Evolutionary conservation across 2,888 invertebrate genomes (phyloP).

Genomic region (Drosophila paucipuncta): DNA sequence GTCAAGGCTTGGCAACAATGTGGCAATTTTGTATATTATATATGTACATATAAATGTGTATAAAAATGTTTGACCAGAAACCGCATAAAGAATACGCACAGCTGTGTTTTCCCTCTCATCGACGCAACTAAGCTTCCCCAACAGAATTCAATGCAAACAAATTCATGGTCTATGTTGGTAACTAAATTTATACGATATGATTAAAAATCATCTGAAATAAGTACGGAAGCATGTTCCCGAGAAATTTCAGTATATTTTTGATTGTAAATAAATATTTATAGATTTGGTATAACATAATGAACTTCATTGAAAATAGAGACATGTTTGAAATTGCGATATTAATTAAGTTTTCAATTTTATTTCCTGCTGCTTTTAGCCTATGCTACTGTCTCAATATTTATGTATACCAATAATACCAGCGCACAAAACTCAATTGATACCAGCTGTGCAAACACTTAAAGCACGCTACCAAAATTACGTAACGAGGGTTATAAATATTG

Average conservation of each 20-base stretch:
- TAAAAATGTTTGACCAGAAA: conserved; percentile 4
- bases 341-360: neutral
- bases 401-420: too few species aligned
- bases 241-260: neutral
- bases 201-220: neutral
- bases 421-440: neutral
- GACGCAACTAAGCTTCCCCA: too few species aligned
- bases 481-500: neutral
- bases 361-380: neutral
- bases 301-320: neutral
- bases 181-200: neutral
- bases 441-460: conserved; percentile 7
- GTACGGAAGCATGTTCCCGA: neutral
- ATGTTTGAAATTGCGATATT: neutral
- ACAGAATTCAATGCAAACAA: neutral
- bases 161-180: neutral
- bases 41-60: neutral
- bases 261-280: neutral
- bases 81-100: conserved; percentile 4
- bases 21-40: conserved; percentile 11
- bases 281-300: neutral
- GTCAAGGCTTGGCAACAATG: conserved; percentile 6
- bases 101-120: conserved; percentile 15
- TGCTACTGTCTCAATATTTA: too few species aligned
- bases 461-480: accelerated